Conservation (phyloP, 2,888 invertebrate species). For the Pachycephus smyrnensis region DNA sequence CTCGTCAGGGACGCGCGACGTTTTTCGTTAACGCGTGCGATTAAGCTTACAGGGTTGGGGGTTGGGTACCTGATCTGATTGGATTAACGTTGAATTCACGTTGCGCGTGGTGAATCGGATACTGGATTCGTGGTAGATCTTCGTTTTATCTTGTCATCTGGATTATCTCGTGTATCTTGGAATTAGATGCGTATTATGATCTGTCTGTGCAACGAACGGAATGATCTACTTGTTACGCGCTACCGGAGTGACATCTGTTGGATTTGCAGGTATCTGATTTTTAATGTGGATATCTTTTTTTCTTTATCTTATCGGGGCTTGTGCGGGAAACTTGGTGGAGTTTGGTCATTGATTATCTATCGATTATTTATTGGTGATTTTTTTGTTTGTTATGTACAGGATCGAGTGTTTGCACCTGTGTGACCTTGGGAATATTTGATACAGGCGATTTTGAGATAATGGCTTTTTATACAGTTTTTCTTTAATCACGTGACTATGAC, state of each 20-base stretch:
- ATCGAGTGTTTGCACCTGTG: too few relatives aligned
- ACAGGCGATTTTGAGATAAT: too few relatives aligned
- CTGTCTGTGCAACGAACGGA: neutral
- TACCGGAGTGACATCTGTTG: neutral
- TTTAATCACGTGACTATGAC: too few relatives aligned
- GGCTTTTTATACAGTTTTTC: too few relatives aligned
- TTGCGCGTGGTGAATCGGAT: neutral
- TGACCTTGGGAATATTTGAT: too few relatives aligned
- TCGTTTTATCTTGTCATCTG: neutral
- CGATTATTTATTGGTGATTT: too few relatives aligned
- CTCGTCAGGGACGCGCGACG: neutral
- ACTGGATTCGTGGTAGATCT: neutral
- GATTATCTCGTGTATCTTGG: neutral
- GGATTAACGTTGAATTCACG: neutral
- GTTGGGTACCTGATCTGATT: neutral
- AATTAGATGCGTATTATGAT: neutral
- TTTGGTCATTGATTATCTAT: neutral
- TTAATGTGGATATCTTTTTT: accelerated
- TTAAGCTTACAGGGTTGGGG: neutral
- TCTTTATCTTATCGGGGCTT: neutral
- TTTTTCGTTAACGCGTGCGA: neutral
- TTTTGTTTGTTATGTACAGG: too few relatives aligned
- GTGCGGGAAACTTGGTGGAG: neutral
- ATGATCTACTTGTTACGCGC: neutral
- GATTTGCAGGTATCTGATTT: neutral